phyloP scores from a whole-genome alignment of 2,113 vertebrate genomes.

The Otis tarda region DNA sequence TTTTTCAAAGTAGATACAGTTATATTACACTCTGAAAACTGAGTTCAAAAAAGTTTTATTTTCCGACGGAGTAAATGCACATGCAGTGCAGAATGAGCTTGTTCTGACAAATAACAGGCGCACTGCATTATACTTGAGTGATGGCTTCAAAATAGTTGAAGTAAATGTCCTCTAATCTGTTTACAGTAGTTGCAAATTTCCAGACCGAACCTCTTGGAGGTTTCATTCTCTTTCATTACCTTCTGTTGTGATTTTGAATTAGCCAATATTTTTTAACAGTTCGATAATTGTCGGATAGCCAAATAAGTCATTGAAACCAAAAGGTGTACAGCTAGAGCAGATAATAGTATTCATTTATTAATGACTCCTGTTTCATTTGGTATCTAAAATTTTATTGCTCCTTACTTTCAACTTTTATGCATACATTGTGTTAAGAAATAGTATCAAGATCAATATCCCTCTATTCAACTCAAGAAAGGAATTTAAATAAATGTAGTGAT shows the following conservation, averaged over 20 bases:
- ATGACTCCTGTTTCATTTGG: background rate
- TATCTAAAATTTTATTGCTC: background rate
- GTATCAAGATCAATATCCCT: background rate
- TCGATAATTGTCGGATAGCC: background rate
- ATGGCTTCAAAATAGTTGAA: background rate
- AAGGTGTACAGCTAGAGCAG: background rate
- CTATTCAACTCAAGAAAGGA: background rate
- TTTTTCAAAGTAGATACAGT: background rate
- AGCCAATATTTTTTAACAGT: background rate
- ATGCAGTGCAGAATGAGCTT: background rate
- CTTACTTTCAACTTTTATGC: background rate
- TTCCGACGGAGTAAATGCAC: background rate
- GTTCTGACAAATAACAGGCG: background rate
- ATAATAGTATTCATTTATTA: background rate
- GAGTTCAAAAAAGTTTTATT: background rate
- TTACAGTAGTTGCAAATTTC: background rate
- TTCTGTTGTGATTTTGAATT: background rate
- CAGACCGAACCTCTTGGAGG: background rate
- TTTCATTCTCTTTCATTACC: background rate
- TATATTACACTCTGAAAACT: background rate
- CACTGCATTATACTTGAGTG: fast-evolving
- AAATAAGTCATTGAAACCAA: background rate
- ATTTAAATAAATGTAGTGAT: background rate
- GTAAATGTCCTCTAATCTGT: background rate
- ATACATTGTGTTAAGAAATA: background rate